Base-by-base conservation (phyloP, 2,888 invertebrate species). In the Campoplex nolae region DNA sequence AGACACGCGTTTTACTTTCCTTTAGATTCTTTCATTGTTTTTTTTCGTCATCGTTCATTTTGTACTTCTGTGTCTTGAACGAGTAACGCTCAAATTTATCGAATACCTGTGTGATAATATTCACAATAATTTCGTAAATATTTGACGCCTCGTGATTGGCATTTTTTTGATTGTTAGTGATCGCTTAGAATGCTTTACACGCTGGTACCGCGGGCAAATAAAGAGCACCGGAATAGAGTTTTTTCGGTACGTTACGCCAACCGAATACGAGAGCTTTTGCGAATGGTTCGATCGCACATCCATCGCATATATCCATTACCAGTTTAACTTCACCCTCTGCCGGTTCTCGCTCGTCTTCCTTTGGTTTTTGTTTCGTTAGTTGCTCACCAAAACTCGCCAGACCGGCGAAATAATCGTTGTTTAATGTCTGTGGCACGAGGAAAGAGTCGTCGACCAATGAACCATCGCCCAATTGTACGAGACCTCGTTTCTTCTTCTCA, bases 281-380 rank as follows among this genome's bases (percentile, higher is more conserved):
- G 94, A 98, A 98, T 0, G 98, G 98, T 92, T 98, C 98, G 0
- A 95, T 94, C 32, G 96, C 95, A 90, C 98, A 98, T 0, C 96
- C 97, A 84, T 96, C 96, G 94, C 98, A 98, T 2, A 97, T 95
- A 89, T 96, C 96, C 97, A 97, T 97, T 0, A 98, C 97, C 13
- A 97, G 97, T 90, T 95, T 96, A 0, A 98, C 98, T 94, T 98
- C 98, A 48, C 97, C 97, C 93, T 98, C 97, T 0, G 98, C 98
- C 0, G 97, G 97, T 91, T 98, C 98, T 65, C 97, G 95, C 91
- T 97, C 97, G 85, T 97, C 97, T 75, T 95, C 95, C 94, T 96
- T 95, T 4, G 95, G 94, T 76, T 28, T 28, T n/a, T 88, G 88
- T 80, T 96, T 95, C 0, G 96, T 96, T 87, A 45, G 13, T 45